These are phyloP conservation scores for Pangasius krempfi DNA, from an alignment of 2,797 vertebrate species.

Conservation along the genomic window DNA sequence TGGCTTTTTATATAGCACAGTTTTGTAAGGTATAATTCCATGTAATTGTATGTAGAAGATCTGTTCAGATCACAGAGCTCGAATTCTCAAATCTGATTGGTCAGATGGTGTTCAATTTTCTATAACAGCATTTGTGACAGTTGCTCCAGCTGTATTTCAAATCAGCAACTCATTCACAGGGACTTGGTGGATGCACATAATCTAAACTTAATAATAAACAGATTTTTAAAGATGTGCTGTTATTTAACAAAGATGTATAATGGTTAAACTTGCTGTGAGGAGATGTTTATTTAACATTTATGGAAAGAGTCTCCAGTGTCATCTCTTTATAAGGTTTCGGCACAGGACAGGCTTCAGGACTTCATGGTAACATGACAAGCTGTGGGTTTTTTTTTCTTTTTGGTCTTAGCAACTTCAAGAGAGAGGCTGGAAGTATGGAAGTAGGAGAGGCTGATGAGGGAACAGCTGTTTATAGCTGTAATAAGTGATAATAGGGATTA, in stretches of 20 bases:
- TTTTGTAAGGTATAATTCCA: background rate
- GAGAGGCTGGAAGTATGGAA: background rate
- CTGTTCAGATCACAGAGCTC: background rate
- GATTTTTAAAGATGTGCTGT: background rate
- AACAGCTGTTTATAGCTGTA: background rate
- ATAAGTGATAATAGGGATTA: background rate
- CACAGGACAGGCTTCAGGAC: background rate
- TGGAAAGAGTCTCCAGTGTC: background rate
- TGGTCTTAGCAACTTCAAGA: background rate
- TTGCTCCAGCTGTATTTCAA: constrained; percentile 1
- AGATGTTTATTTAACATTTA: background rate
- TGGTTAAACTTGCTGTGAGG: background rate
- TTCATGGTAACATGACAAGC: background rate
- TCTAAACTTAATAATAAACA: background rate
- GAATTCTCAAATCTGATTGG: constrained; percentile 3
- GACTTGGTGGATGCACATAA: background rate
- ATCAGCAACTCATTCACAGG: background rate
- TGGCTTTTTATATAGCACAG: constrained; percentile 13
- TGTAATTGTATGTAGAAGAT: background rate
- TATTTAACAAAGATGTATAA: background rate
- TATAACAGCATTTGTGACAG: background rate
- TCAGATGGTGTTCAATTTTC: background rate
- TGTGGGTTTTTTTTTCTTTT: background rate
- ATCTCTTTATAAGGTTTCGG: background rate
- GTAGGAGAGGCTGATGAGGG: background rate